Base-by-base conservation (phyloP, 2,113 vertebrate genomes). In the Channa maculata region DNA sequence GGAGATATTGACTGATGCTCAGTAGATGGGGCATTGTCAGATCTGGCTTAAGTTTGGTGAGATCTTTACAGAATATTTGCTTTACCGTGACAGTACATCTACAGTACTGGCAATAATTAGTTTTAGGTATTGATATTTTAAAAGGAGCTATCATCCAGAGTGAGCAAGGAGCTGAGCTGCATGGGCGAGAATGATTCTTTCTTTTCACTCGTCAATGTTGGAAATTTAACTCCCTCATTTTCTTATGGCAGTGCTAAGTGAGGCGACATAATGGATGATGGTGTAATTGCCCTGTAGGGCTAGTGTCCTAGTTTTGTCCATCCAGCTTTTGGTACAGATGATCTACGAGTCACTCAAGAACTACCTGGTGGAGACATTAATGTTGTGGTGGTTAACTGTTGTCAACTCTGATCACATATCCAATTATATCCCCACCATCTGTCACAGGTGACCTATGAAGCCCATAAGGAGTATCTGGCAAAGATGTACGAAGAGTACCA, bases 401-500 rank as follows among this genome's bases (percentile, higher is more conserved):
- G 54, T 71, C 48, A 58, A 63, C 68, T 75, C 52, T 49, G 38
- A 65, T 79, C 64, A 46, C 52, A 8, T 75, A 34, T 58, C 64
- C 45, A 66, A 55, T 64, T 34, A 64, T 6, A n/a, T 50, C 24
- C 24, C 33, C 65, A 45, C 44, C 65, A 38, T 82, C 53, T 82
- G 39, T 75, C 68, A 76, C 71, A 99, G 98, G 98, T 99, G 77
- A 99, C 98, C 5, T 99, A 99, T 10, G 98, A 99, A 85, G 98
- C 98, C 65, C 98, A 99, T 79, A 99, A 99, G 84, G 98, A 99
- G 85, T 99, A 99, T 84, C 87, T 99, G 55, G 98, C 98, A 49
- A 99, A 98, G 93, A 99, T 99, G 98, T 99, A 99, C 5, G 98
- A 99, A 82, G 98, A 99, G 49, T 99, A 99, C 91, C 98, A 99